Evolutionary conservation across 2,888 invertebrate species (phyloP).

Genomic region (Clitarchus hookeri): DNA sequence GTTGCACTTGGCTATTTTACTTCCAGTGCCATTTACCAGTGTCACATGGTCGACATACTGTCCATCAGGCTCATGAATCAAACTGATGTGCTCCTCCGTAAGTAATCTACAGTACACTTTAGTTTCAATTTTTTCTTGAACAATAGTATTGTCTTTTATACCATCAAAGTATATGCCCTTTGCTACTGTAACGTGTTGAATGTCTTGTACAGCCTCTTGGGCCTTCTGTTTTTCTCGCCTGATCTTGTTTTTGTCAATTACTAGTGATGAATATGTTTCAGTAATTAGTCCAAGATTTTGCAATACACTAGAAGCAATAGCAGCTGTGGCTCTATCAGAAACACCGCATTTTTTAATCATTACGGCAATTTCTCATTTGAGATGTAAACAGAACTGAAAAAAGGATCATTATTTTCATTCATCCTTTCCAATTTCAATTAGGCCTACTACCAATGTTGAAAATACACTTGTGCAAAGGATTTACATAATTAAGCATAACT

Average conservation of each 20-base stretch:
- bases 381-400: not conserved
- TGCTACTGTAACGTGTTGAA: not conserved
- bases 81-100: not conserved
- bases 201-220: not conserved
- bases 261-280: not conserved
- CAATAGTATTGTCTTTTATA: no score
- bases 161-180: no score
- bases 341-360: not conserved
- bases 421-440: not conserved
- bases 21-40: no score
- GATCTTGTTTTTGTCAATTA: not conserved
- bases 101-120: no score
- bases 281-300: not conserved
- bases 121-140: no score
- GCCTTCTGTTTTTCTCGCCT: not conserved
- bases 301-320: not conserved
- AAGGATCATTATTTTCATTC: not conserved
- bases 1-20: no score
- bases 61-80: no score
- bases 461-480: not conserved
- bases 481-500: not conserved
- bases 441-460: not conserved
- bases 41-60: no score
- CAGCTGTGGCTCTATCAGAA: not conserved
- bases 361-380: constrained; percentile 16